Evolutionary conservation across 2,113 vertebrate genomes (phyloP).

Genomic region (Ia io): DNA sequence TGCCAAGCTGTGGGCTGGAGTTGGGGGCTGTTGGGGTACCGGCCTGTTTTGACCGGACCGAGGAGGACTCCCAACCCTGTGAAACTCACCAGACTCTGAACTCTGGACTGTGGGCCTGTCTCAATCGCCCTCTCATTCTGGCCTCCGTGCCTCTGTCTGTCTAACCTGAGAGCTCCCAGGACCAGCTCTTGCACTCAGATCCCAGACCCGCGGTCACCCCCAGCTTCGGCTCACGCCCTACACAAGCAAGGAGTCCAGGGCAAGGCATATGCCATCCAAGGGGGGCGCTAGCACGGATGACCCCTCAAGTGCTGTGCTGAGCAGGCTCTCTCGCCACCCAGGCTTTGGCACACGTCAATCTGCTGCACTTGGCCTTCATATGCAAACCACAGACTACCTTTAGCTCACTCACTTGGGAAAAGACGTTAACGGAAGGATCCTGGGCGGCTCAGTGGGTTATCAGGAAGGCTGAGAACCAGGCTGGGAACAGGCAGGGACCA

Average conservation of each 20-base stretch:
- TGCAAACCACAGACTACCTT: background rate
- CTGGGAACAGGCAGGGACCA: background rate
- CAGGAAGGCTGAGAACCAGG: background rate
- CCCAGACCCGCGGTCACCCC: background rate
- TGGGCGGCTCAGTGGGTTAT: fast-evolving
- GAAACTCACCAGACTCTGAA: background rate
- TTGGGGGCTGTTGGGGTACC: background rate
- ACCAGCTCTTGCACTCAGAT: background rate
- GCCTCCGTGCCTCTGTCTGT: background rate
- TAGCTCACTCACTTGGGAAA: background rate
- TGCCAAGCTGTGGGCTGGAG: background rate
- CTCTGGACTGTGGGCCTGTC: background rate
- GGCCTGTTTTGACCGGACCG: background rate
- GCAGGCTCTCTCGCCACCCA: background rate
- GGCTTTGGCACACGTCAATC: background rate
- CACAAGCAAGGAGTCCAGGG: background rate
- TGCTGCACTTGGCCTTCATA: background rate
- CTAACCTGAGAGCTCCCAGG: background rate
- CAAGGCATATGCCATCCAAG: fast-evolving
- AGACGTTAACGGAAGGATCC: background rate
- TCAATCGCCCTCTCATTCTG: too few species aligned
- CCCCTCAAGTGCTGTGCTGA: background rate
- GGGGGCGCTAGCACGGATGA: background rate
- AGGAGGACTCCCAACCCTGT: background rate
- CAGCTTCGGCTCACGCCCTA: background rate